phyloP scores from a whole-genome alignment of 2,113 vertebrate genomes.

The Aegithalos caudatus region DNA sequence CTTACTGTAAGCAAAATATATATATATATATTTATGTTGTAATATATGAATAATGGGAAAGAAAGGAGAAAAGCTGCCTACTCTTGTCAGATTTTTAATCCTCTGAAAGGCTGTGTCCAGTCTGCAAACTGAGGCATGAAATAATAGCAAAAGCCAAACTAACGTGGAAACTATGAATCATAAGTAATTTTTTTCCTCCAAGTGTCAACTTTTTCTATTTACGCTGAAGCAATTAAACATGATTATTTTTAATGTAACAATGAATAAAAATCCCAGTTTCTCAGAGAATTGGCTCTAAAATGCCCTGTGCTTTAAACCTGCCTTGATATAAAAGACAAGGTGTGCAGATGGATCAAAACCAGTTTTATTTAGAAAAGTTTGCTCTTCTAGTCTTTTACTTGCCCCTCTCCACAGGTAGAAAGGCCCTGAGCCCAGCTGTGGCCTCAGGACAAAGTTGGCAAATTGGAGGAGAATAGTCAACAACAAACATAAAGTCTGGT shows the following conservation, averaged over 20 bases:
- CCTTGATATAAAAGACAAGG: background rate
- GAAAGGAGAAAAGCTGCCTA: background rate
- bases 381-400: background rate
- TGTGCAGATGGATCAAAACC: background rate
- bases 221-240: background rate
- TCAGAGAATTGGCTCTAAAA: background rate
- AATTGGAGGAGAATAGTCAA: background rate
- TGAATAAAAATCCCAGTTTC: background rate
- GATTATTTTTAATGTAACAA: background rate
- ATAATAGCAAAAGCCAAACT: background rate
- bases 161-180: background rate
- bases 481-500: background rate
- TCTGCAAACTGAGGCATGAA: background rate
- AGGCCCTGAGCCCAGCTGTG: background rate
- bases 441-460: background rate
- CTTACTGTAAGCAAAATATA: background rate
- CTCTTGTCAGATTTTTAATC: background rate
- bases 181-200: background rate
- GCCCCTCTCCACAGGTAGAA: background rate
- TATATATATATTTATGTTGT: background rate
- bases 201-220: background rate
- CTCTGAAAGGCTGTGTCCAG: background rate
- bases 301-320: background rate
- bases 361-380: background rate
- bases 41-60: background rate